Evolutionary conservation across 2,113 vertebrate genomes (phyloP), one percentile per base, ranked within the genome.

Genomic region (Gadus macrocephalus): DNA sequence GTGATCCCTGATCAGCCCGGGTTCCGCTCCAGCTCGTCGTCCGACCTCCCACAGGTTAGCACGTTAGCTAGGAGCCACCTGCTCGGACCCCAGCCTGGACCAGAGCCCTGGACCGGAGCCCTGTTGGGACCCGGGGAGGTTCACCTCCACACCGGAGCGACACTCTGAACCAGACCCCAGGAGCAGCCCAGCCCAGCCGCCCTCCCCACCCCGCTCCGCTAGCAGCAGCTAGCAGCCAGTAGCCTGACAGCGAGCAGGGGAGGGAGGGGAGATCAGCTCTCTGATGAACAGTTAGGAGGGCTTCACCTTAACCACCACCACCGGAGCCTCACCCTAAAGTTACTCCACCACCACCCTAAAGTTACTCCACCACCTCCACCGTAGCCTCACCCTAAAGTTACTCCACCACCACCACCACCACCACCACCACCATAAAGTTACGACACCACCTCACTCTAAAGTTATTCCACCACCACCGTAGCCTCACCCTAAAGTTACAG

Each of bases 171-270:
- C 58, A 38, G 16, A 53, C 15, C 42, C 35, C 2, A 74, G 75
- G 4, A 69, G 74, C 62, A 67, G 22, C 35, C 58, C 62, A 67
- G 22, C 35, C 58, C 19, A 27, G 20, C 11, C 53, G 61, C 72
- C 19, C 7, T 20, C 17, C 38, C n/a, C 22, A 38, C 17, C 42
- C 14, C 19, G 19, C 17, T 55, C 14, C 22, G 16, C 78, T 88
- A 85, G 85, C 87, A 78, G 81, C 78, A 88, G 84, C 84, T 53
- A 67, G 53, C 65, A 22, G 55, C 65, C 65, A 22, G 38, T 63
- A 78, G 85, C 77, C 72, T 12, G 55, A 69, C 53, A 20, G 25
- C 70, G 64, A 68, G 71, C 31, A 15, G 42, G 38, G 38, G 3
- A 42, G 5, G 38, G 6, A 8, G 38, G 38, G 38, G 6, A 42